Evolutionary conservation across 2,113 vertebrate species (phyloP), one percentile per base, ranked within the genome.

Genomic region (Hemicordylus capensis): DNA sequence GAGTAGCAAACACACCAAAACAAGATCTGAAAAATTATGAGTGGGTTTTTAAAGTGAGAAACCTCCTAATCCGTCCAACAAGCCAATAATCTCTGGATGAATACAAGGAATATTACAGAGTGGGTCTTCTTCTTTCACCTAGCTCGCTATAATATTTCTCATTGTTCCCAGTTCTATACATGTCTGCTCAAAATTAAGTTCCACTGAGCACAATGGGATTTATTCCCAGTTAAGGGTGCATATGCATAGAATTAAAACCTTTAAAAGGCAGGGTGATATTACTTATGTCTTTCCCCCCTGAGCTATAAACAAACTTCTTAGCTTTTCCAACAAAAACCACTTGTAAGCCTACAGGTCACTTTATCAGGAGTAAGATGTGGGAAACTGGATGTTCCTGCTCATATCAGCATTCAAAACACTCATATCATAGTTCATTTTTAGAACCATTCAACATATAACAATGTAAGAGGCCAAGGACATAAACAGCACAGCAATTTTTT

Each of bases 1-100:
- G 56, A 37, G 61, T 14, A 67, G 63, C 0, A 2, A 70, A 73
- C 51, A 63, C 83, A 83, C 17, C 81, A 66, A 79, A 85, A 26
- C 54, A 79, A 80, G 56, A 66, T 84, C 54, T 76, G 73, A 78
- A 84, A 82, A 20, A 67, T 37, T 79, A 67, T 87, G 69, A 54
- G 79, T 46, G 26, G 28, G 44, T 42, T 51, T 70, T 22, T 56
- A 67, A 37, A 69, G n/a, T 51, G 44, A 54, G 12, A 19, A 76
- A 54, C 28, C 10, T 76, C 17, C 4, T 76, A 39, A 46, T 44
- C 37, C 34, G 19, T 19, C 22, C 42, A 42, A 70, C 37, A 70
- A 70, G 67, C 67, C 34, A n/a, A 24, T 51, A 31, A 51, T 48
- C 44, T 31, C 48, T 48, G 28, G 31, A 46, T 34, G 12, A 75